Conservation (phyloP, 2,888 invertebrate species). For the Protophormia terraenovae region DNA sequence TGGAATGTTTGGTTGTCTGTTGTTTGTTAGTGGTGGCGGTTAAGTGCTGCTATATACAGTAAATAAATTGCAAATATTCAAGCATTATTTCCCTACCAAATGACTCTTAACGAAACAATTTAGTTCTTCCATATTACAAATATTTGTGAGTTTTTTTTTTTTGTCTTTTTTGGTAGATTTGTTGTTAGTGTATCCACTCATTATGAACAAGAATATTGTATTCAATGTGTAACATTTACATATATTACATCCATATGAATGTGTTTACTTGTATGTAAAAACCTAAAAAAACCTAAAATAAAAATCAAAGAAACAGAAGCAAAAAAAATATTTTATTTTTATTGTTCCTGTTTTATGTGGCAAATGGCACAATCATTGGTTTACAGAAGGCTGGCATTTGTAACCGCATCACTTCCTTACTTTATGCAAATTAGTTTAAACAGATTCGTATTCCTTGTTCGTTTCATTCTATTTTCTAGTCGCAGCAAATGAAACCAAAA, state of each 20-base stretch:
- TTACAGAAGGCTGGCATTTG: conserved; percentile 56
- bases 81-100: conserved; percentile 56
- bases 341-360: conserved; percentile 29
- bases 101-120: conserved; percentile 64
- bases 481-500: background rate
- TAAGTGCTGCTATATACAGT: conserved; percentile 34
- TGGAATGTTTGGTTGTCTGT: background rate
- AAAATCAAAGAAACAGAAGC: background rate
- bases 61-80: conserved; percentile 56
- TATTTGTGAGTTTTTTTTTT: background rate
- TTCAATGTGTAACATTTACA: conserved; percentile 5
- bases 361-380: conserved; percentile 53
- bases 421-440: conserved; percentile 60
- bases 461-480: background rate
- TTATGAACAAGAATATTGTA: conserved; percentile 20
- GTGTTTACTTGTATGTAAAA: background rate
- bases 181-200: conserved; percentile 11
- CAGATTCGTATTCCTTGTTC: conserved; percentile 5
- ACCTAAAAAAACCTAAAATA: no score
- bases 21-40: conserved; percentile 16
- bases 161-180: no score
- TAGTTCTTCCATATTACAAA: conserved; percentile 11
- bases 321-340: background rate
- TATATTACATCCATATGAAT: background rate
- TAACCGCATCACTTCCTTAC: conserved; percentile 53